A percentile compares a stretch with the other conserved stretches of the same genome.
phyloP scores from a whole-genome alignment of 2,888 invertebrate species.

The Busseola fusca region DNA sequence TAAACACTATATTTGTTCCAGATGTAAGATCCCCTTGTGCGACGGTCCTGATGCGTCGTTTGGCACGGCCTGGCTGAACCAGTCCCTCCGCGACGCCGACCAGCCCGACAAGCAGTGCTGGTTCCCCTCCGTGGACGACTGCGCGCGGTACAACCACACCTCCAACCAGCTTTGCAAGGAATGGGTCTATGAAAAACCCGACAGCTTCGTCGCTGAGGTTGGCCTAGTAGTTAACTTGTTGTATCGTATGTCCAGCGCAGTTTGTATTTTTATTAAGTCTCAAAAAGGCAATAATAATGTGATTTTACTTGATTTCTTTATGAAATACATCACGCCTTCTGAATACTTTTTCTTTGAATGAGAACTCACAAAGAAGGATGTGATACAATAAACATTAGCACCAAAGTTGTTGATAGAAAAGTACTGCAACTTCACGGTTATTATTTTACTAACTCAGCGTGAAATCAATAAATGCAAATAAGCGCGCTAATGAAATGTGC shows the following conservation, averaged over 20 bases:
- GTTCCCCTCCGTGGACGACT: conserved; percentile 59
- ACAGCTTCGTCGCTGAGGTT: conserved; percentile 84
- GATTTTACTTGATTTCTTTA: background rate
- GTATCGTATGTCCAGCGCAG: too few species aligned
- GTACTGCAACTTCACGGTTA: background rate
- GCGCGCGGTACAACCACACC: conserved; percentile 64
- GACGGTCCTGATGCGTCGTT: conserved; percentile 65
- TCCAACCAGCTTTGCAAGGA: conserved; percentile 66
- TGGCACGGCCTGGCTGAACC: conserved; percentile 70
- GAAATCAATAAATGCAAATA: conserved; percentile 29
- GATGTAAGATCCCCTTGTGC: conserved; percentile 77
- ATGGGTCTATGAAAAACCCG: conserved; percentile 79
- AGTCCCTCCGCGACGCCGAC: conserved; percentile 47
- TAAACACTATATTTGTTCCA: conserved; percentile 48
- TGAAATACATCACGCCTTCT: background rate
- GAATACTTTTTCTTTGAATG: background rate
- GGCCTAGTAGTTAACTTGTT: conserved; percentile 5
- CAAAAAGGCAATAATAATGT: too few species aligned
- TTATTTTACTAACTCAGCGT: background rate
- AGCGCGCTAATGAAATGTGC: conserved; percentile 12
- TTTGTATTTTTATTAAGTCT: too few species aligned
- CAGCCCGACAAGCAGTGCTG: conserved; percentile 74
- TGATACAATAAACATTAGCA: background rate
- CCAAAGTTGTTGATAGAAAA: background rate
- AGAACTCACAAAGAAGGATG: background rate